A percentile compares a stretch with the other conserved stretches of the same genome.
Conservation (phyloP, 1,140 invertebrate genomes). For the Metaphire vulgaris region DNA sequence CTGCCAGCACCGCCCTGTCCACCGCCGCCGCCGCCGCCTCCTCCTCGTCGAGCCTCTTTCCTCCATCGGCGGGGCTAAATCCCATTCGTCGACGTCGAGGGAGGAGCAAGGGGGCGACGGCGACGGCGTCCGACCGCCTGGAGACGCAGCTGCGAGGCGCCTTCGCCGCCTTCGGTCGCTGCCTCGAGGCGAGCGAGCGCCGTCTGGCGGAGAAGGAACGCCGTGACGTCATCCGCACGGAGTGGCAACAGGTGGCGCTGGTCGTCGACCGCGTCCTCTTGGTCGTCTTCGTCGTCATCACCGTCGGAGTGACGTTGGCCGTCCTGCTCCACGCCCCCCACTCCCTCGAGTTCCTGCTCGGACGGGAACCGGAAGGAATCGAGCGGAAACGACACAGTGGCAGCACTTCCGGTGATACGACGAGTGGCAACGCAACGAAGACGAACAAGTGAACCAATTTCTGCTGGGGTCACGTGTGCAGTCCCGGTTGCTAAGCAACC, state of each 20-base stretch:
- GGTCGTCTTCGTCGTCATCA: constrained; percentile 56
- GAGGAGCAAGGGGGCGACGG: too few species aligned
- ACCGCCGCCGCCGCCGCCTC: too few species aligned
- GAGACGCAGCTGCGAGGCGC: background rate
- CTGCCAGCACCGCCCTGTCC: too few species aligned
- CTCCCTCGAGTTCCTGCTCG: background rate
- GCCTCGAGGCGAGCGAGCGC: background rate
- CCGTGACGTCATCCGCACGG: constrained; percentile 47
- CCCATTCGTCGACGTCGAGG: too few species aligned
- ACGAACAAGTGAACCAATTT: too few species aligned
- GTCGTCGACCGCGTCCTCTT: constrained; percentile 58
- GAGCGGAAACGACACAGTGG: background rate
- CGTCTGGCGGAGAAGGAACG: constrained; percentile 31
- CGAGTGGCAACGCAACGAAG: too few species aligned
- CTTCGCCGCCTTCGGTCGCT: background rate
- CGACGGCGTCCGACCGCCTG: too few species aligned
- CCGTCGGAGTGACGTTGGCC: constrained; percentile 52
- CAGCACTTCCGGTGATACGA: too few species aligned
- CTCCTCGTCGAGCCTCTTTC: too few species aligned
- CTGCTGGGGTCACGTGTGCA: too few species aligned
- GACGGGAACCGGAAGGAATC: background rate
- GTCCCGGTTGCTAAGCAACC: too few species aligned
- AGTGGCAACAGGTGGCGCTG: constrained; percentile 57
- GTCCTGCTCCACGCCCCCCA: constrained; percentile 41
- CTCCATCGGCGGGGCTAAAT: too few species aligned